phyloP scores from a whole-genome alignment of 2,888 invertebrate genomes.

The Drosophila picticornis region DNA sequence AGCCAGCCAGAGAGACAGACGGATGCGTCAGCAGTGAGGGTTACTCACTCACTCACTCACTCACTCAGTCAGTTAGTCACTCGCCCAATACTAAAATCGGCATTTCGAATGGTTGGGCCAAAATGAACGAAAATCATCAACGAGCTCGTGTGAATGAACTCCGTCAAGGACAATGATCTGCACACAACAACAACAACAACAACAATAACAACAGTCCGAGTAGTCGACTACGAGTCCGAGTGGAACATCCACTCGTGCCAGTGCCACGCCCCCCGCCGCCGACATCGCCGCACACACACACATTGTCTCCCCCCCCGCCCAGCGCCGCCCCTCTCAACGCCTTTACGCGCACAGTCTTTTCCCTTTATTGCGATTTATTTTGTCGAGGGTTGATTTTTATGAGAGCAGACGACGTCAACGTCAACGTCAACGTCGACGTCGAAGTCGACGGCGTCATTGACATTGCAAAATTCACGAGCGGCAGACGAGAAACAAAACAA shows the following conservation, averaged over 20 bases:
- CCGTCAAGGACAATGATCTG: conserved; percentile 83
- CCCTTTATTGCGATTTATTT: conserved; percentile 79
- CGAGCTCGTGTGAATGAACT: conserved; percentile 81
- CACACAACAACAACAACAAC: conserved; percentile 32
- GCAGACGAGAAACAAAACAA: conserved; percentile 64
- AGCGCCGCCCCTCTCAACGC: background rate
- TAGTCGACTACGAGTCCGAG: conserved; percentile 6
- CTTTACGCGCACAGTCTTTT: conserved; percentile 12
- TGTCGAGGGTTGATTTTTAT: conserved; percentile 76
- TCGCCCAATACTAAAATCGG: conserved; percentile 69
- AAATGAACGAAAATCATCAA: conserved; percentile 63
- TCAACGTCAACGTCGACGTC: conserved; percentile 8
- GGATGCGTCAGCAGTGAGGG: conserved; percentile 34
- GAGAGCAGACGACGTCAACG: conserved; percentile 53
- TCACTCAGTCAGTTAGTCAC: conserved; percentile 31
- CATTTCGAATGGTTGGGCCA: conserved; percentile 60
- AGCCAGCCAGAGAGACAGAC: conserved; percentile 27
- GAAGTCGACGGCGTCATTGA: conserved; percentile 67
- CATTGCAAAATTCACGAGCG: conserved; percentile 72
- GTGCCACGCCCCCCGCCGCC: conserved; percentile 48
- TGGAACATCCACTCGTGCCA: conserved; percentile 36
- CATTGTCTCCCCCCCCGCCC: background rate
- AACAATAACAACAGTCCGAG: conserved; percentile 14
- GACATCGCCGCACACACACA: conserved; percentile 22
- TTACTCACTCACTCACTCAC: conserved; percentile 32